phyloP scores from a whole-genome alignment of 2,888 invertebrate genomes.

The Amaurobius ferox region DNA sequence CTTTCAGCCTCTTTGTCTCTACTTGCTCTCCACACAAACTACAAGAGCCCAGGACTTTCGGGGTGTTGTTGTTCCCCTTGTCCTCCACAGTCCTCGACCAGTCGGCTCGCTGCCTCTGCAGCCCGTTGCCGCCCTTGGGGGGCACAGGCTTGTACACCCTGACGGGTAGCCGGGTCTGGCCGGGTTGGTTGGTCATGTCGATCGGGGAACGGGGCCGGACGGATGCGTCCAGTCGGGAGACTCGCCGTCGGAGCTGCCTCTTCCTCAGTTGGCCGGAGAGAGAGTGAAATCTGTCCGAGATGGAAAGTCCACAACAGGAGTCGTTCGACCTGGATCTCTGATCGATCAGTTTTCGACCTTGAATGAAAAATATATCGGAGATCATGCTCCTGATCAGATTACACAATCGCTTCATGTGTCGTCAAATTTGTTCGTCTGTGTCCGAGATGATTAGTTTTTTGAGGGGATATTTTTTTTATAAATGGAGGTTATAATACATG shows the following conservation, averaged over 20 bases:
- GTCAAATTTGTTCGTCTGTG: too few species aligned
- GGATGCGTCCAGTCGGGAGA: background rate
- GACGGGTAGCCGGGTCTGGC: conserved; percentile 24
- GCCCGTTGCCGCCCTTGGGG: background rate
- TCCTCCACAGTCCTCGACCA: conserved; percentile 30
- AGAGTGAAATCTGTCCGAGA: conserved; percentile 20
- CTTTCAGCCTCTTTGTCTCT: conserved; percentile 31
- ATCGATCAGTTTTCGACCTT: background rate
- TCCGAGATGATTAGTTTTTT: too few species aligned
- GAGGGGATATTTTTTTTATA: too few species aligned
- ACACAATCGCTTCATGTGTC: background rate
- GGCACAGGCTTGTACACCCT: conserved; percentile 27
- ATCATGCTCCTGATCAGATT: background rate
- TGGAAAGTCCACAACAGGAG: conserved; percentile 10
- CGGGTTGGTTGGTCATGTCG: background rate
- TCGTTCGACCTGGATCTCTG: background rate
- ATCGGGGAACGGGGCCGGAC: background rate
- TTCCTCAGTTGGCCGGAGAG: background rate
- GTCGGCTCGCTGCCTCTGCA: background rate
- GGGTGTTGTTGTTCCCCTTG: conserved; percentile 12
- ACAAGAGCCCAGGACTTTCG: background rate
- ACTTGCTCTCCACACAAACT: conserved; percentile 52
- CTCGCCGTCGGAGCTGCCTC: background rate
- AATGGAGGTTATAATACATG: too few species aligned
- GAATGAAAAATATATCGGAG: too few species aligned